Evolutionary conservation across 2,888 invertebrate genomes (phyloP).

Genomic region (Philereme vetulata): DNA sequence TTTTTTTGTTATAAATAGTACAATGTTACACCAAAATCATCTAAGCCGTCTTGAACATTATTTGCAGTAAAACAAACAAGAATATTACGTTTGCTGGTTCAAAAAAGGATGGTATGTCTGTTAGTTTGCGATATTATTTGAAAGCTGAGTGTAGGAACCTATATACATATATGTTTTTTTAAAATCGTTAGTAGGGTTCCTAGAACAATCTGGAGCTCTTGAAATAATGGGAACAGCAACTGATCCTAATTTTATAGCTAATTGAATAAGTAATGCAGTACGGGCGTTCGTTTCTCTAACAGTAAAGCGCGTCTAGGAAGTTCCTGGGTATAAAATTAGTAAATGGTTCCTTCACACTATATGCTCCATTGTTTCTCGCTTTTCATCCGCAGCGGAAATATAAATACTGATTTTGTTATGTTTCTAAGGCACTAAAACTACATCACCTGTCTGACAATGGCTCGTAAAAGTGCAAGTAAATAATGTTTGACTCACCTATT

Average conservation of each 20-base stretch:
- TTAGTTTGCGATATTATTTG: too few relatives aligned
- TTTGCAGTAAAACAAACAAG: too few relatives aligned
- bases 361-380: constrained; percentile 54
- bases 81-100: too few relatives aligned
- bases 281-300: constrained; percentile 38
- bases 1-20: too few relatives aligned
- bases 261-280: constrained; percentile 30
- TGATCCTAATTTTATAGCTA: constrained; percentile 8
- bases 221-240: background rate
- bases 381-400: constrained; percentile 55
- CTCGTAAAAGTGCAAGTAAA: constrained; percentile 67
- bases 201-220: background rate
- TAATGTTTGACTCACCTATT: constrained; percentile 87
- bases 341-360: constrained; percentile 42
- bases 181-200: too few relatives aligned
- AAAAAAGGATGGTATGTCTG: too few relatives aligned
- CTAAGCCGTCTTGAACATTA: too few relatives aligned
- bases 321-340: constrained; percentile 42
- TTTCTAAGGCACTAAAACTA: constrained; percentile 55
- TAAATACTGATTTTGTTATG: constrained; percentile 55
- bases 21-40: too few relatives aligned
- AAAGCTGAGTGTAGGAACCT: too few relatives aligned
- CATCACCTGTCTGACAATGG: constrained; percentile 70
- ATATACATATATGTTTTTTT: too few relatives aligned
- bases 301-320: constrained; percentile 37